A percentile compares a stretch with the other conserved stretches of the same genome.
Conservation (phyloP, 2,888 invertebrate species). For the Eulithis testata region DNA sequence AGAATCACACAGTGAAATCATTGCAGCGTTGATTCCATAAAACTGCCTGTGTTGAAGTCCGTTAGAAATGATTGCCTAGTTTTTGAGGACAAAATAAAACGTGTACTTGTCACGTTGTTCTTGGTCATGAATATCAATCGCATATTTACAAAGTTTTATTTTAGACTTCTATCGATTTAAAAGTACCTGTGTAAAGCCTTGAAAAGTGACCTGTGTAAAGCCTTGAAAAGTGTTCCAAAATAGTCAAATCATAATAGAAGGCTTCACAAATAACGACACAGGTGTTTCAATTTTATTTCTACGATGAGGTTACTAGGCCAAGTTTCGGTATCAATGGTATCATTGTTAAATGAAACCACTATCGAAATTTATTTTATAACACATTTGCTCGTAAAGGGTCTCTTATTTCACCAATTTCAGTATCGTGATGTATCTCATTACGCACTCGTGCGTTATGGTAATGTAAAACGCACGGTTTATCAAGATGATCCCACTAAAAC, state of each 20-base stretch:
- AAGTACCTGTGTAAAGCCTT: not conserved
- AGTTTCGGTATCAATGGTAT: not conserved
- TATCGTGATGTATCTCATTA: too few relatives aligned
- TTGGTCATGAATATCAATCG: slow-evolving; percentile 13
- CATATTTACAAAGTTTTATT: not conserved
- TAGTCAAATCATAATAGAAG: not conserved
- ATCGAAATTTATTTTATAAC: too few relatives aligned
- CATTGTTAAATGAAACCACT: not conserved
- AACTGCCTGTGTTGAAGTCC: too few relatives aligned
- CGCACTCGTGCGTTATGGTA: too few relatives aligned
- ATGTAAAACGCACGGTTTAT: too few relatives aligned
- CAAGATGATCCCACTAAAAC: too few relatives aligned
- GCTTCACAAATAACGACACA: not conserved
- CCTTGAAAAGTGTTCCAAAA: not conserved
- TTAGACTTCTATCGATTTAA: slow-evolving; percentile 1
- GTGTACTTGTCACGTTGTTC: slow-evolving; percentile 2
- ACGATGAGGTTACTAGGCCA: not conserved
- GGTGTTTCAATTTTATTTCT: not conserved
- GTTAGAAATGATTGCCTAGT: too few relatives aligned
- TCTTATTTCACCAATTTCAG: too few relatives aligned
- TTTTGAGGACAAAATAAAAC: too few relatives aligned
- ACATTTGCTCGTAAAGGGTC: too few relatives aligned
- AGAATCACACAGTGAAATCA: not conserved
- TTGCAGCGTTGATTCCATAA: too few relatives aligned
- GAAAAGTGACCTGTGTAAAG: too few relatives aligned